Conservation (phyloP, 2,888 invertebrate genomes). For the Clunio marinus region DNA sequence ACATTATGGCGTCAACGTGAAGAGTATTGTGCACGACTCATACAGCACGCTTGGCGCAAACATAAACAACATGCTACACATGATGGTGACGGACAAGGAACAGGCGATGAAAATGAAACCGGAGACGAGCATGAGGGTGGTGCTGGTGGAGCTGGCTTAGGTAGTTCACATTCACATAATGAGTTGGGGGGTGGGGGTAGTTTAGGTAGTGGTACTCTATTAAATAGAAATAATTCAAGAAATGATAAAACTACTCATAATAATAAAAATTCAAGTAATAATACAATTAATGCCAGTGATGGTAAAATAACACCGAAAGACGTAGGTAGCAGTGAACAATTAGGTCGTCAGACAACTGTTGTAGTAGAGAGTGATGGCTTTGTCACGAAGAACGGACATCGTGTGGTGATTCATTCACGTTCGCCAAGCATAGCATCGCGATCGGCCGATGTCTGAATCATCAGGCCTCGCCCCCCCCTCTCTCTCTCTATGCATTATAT, state of each 20-base stretch:
- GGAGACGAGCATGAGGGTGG: constrained; percentile 50
- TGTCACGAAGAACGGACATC: constrained; percentile 81
- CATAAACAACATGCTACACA: constrained; percentile 67
- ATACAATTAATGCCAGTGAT: constrained; percentile 37
- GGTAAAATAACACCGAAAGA: constrained; percentile 41
- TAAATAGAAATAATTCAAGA: background rate
- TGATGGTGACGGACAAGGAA: constrained; percentile 55
- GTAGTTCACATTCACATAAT: constrained; percentile 49
- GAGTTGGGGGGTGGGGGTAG: constrained; percentile 55
- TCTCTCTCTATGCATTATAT: too few relatives aligned
- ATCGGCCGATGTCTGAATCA: constrained; percentile 83
- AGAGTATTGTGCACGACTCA: constrained; percentile 91
- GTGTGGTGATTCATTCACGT: constrained; percentile 84
- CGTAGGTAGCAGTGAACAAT: constrained; percentile 45
- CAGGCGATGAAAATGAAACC: constrained; percentile 54
- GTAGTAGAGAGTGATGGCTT: constrained; percentile 79
- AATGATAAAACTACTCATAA: constrained; percentile 27
- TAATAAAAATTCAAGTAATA: constrained; percentile 31
- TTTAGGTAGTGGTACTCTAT: constrained; percentile 52
- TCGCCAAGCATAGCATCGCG: constrained; percentile 80
- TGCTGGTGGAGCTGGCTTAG: constrained; percentile 52
- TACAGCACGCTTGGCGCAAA: constrained; percentile 92
- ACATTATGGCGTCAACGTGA: constrained; percentile 94
- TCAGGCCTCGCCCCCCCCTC: constrained; percentile 68
- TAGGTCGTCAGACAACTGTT: constrained; percentile 71